These are phyloP conservation scores for Takifugu ocellatus DNA, from an alignment of 2,797 vertebrate species.

Conservation along the genomic window DNA sequence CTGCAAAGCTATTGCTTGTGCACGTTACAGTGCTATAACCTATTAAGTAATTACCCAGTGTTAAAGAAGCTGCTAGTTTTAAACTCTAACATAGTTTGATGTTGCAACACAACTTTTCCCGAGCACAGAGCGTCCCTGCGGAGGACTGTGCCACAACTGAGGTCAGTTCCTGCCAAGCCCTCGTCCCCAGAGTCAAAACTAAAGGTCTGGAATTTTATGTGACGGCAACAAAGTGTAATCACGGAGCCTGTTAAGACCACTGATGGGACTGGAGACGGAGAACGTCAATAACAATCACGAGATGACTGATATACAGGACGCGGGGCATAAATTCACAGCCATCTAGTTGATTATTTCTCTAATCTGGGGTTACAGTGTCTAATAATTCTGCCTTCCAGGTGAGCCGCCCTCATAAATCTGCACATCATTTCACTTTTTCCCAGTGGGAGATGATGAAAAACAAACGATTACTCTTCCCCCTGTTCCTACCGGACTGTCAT, in stretches of 20 bases:
- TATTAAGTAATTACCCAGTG: too few species aligned
- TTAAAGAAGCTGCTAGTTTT: too few species aligned
- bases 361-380: slow-evolving; percentile 62
- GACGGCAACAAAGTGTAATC: slow-evolving; percentile 6
- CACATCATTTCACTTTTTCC: slow-evolving; percentile 60
- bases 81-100: neutral
- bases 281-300: slow-evolving; percentile 39
- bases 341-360: slow-evolving; percentile 73
- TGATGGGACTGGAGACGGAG: slow-evolving; percentile 22
- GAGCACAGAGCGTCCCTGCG: neutral
- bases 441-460: slow-evolving; percentile 69
- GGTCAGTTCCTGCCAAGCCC: too few species aligned
- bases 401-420: slow-evolving; percentile 58
- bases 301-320: slow-evolving; percentile 39
- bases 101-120: slow-evolving; percentile 3
- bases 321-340: slow-evolving; percentile 57
- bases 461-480: slow-evolving; percentile 73
- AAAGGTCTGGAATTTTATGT: neutral
- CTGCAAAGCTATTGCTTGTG: neutral
- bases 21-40: neutral
- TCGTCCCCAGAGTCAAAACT: neutral
- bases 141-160: too few species aligned
- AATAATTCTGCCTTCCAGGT: slow-evolving; percentile 70
- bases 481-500: slow-evolving; percentile 70
- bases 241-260: slow-evolving; percentile 45